phyloP scores from a whole-genome alignment of 2,113 vertebrate genomes.

The Nestor notabilis region DNA sequence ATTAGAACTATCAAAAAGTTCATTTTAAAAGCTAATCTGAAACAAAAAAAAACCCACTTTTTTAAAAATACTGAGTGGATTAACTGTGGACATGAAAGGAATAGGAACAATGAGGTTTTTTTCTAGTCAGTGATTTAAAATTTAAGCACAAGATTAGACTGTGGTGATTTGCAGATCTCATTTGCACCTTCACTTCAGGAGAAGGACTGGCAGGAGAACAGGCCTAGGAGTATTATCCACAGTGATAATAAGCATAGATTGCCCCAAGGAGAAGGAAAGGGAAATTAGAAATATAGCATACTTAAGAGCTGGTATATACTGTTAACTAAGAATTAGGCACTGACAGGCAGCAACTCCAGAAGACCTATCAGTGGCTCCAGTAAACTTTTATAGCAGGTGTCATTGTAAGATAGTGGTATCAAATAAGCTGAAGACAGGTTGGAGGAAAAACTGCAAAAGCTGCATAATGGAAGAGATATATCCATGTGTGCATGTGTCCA shows the following conservation, averaged over 20 bases:
- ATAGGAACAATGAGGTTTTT: background rate
- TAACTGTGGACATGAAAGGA: background rate
- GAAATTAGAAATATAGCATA: background rate
- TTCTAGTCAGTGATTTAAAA: conserved; percentile 29
- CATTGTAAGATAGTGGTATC: background rate
- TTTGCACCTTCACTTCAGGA: conserved; percentile 26
- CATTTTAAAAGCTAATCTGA: background rate
- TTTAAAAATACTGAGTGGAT: conserved; percentile 1
- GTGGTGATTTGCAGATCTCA: background rate
- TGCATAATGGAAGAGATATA: background rate
- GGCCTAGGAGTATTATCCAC: background rate
- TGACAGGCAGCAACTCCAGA: background rate
- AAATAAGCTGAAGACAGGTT: background rate
- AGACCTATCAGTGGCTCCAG: background rate
- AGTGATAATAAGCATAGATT: conserved; percentile 3
- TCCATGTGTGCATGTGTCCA: accelerated
- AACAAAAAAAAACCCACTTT: background rate
- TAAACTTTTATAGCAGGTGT: conserved; percentile 8
- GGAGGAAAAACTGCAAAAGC: background rate
- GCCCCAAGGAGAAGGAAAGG: background rate
- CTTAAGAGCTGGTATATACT: background rate
- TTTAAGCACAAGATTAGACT: background rate
- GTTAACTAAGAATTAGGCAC: background rate
- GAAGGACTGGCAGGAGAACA: background rate
- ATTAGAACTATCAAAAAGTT: background rate